A percentile compares a stretch with the other conserved stretches of the same genome.
Conservation (phyloP, 2,888 invertebrate species). For the Dryocosmus kuriphilus region DNA sequence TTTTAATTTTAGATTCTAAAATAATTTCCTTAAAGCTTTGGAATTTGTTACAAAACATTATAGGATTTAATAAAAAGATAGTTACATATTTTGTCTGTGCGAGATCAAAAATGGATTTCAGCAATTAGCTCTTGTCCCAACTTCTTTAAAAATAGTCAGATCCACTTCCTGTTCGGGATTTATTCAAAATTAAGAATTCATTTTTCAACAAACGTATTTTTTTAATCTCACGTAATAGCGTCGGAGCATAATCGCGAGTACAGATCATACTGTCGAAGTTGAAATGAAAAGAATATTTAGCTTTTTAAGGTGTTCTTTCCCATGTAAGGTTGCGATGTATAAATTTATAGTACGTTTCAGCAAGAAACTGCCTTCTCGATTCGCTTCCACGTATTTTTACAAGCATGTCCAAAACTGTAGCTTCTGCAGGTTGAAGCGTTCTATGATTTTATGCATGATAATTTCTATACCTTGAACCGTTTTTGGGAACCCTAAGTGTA, state of each 20-base stretch:
- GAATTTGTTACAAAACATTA: too few species aligned
- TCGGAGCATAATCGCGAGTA: not conserved
- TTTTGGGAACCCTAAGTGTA: not conserved
- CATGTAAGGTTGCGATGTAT: slow-evolving; percentile 4
- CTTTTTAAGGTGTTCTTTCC: slow-evolving; percentile 15
- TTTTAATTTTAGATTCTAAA: too few species aligned
- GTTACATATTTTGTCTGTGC: not conserved
- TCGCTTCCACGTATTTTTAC: slow-evolving; percentile 20
- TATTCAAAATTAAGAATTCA: slow-evolving; percentile 14
- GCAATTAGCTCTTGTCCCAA: slow-evolving; percentile 7
- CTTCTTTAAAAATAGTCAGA: not conserved
- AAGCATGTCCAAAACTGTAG: slow-evolving; percentile 4
- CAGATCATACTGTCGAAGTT: not conserved
- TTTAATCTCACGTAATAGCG: not conserved
- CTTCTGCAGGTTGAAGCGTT: not conserved
- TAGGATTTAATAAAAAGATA: too few species aligned
- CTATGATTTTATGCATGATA: not conserved
- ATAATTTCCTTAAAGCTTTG: too few species aligned
- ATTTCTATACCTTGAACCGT: slow-evolving; percentile 9
- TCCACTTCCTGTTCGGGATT: not conserved
- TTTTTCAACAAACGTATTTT: not conserved
- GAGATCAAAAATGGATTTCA: not conserved
- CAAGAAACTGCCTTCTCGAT: not conserved
- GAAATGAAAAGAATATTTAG: slow-evolving; percentile 2
- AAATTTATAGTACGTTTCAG: slow-evolving; percentile 3